Percentiles rank a stretch among this genome's conserved stretches.
Evolutionary conservation across 1,140 invertebrate genomes (phyloP).

Genomic region (Rhyacophila brunnea): DNA sequence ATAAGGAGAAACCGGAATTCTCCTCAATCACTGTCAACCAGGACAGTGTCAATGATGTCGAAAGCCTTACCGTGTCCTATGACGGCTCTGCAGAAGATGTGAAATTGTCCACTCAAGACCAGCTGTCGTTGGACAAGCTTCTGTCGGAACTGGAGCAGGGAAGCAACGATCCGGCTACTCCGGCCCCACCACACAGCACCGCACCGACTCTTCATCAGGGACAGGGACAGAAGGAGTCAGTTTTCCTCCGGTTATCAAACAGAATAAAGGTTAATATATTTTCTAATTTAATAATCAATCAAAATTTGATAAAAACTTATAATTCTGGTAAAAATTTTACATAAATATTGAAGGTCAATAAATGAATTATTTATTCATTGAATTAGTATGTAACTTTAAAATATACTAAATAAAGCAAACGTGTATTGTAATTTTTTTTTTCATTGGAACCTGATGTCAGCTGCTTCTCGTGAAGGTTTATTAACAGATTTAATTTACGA

Average conservation of each 20-base stretch:
- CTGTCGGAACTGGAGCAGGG: conserved; percentile 52
- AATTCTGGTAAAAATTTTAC: no score
- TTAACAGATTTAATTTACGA: no score
- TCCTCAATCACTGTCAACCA: not conserved
- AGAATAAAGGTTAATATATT: conserved; percentile 81
- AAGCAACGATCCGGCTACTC: conserved; percentile 43
- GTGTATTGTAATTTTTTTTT: no score
- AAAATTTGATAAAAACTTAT: no score
- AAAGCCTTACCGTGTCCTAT: conserved; percentile 21
- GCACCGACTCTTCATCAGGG: conserved; percentile 43
- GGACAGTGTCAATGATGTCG: conserved; percentile 3
- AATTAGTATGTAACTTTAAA: no score
- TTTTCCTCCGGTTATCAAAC: conserved; percentile 92
- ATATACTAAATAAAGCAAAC: no score
- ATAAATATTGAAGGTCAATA: no score
- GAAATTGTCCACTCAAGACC: conserved; percentile 34
- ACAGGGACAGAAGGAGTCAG: conserved; percentile 84
- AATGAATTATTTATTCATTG: no score
- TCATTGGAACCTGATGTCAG: no score
- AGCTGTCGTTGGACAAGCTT: conserved; percentile 41
- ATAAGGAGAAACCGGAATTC: conserved; percentile 1
- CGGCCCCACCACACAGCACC: conserved; percentile 34
- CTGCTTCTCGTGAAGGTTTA: no score
- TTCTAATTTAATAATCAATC: no score
- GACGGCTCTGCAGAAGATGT: conserved; percentile 10